Conservation (phyloP, 2,888 invertebrate species). For the Rhingia rostrata region DNA sequence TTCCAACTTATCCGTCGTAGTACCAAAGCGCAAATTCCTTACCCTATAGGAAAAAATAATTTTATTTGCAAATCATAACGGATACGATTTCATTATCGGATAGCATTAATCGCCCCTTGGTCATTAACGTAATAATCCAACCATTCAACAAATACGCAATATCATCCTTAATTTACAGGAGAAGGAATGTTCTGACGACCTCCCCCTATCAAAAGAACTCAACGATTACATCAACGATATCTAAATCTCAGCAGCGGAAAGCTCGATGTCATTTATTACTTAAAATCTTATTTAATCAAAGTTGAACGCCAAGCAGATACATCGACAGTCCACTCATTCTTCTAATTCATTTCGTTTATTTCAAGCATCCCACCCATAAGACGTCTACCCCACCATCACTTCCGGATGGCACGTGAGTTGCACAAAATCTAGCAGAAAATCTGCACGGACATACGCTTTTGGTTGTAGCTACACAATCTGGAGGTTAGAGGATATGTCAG, state of each 20-base stretch:
- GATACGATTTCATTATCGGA: constrained; percentile 13
- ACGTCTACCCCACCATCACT: constrained; percentile 11
- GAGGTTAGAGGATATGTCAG: not conserved
- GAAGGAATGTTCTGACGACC: constrained; percentile 9
- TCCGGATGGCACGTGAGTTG: constrained; percentile 62
- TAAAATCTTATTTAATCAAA: constrained; percentile 55
- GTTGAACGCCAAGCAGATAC: not conserved
- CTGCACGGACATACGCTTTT: constrained; percentile 17
- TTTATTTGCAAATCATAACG: not conserved
- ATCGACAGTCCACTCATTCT: constrained; percentile 10
- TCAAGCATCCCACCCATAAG: constrained; percentile 4
- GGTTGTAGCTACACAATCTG: not conserved
- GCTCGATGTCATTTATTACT: constrained; percentile 55
- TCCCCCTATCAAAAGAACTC: not conserved
- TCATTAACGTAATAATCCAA: constrained; percentile 44
- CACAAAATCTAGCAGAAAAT: constrained; percentile 53
- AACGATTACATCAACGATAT: constrained; percentile 45
- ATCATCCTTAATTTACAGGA: constrained; percentile 13
- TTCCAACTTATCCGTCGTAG: too few species aligned
- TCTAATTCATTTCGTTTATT: constrained; percentile 28
- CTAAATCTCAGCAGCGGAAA: constrained; percentile 14
- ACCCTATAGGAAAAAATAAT: too few species aligned
- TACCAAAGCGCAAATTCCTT: too few species aligned
- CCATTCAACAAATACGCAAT: constrained; percentile 1
- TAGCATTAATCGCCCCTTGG: constrained; percentile 6